Evolutionary conservation across 2,797 vertebrate species (phyloP).

Genomic region (Xiphorhynchus erythropygius): DNA sequence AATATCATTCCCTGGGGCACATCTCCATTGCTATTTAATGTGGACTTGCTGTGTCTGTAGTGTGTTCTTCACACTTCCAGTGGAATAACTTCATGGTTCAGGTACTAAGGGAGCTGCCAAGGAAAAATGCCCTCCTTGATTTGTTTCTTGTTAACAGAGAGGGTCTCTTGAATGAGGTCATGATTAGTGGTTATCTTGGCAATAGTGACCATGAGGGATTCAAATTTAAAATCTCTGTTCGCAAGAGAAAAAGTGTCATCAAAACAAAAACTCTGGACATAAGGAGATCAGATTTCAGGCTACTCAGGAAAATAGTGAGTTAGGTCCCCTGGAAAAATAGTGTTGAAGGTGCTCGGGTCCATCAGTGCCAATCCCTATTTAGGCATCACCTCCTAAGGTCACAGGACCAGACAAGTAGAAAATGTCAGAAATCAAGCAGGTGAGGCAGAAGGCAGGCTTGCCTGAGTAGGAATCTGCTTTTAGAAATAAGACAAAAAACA

Average conservation of each 20-base stretch:
- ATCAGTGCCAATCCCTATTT: not conserved
- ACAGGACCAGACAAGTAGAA: not conserved
- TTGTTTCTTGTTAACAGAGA: not conserved
- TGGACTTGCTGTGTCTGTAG: not conserved
- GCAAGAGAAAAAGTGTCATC: not conserved
- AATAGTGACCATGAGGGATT: accelerated
- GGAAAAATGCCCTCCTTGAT: not conserved
- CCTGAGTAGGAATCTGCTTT: not conserved
- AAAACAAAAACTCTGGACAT: not conserved
- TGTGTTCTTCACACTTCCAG: not conserved
- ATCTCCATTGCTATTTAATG: not conserved
- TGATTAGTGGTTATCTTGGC: not conserved
- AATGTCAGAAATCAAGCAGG: not conserved
- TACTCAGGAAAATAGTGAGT: not conserved
- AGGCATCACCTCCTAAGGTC: not conserved
- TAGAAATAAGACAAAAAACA: not conserved
- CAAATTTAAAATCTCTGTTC: not conserved
- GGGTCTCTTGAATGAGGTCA: not conserved
- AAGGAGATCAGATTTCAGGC: not conserved
- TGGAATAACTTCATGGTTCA: not conserved
- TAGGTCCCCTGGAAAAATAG: not conserved
- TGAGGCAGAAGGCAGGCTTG: not conserved
- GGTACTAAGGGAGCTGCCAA: not conserved
- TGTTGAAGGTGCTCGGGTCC: not conserved
- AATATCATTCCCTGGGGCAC: not conserved